Base-by-base conservation (phyloP, 37 sponge, comb jelly and placozoan genomes). In the Amphimedon queenslandica region DNA sequence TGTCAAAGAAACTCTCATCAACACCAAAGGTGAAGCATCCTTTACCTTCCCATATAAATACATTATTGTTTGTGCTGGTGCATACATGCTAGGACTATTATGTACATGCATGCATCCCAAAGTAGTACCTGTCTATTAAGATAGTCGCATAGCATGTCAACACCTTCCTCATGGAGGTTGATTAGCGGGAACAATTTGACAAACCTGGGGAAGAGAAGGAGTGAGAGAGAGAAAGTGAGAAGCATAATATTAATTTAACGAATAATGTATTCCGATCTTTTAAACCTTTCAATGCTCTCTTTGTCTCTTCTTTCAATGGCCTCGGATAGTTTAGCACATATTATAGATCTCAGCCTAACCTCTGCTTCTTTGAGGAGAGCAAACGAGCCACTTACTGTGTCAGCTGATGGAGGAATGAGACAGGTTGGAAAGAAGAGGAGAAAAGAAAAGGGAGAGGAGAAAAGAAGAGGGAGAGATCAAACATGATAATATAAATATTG, bases 161-260 rank as follows among this genome's bases (percentile, higher is more conserved):
- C 42, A 3, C 96, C 96, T 74, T 96, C 93, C 39, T 86, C 40
- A 40, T 92, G 87, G 3, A 96, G 69, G 61, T 86, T 80, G 30
- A 96, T 66, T 56, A 89, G 71, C 23, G 96, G 96, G 58, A 80
- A 93, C 1, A 96, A 70, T 68, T 86, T 89, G 42, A 89, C 71
- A 72, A 87, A 94, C 40, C 94, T 93, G 78, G 2, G 60, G 24
- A 34, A 38, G 6, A 76, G n/a, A 18, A 32, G 64, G n/a, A n/a
- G n/a, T n/a, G n/a, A n/a, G n/a, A n/a, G n/a, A n/a, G n/a, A n/a
- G n/a, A n/a, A n/a, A n/a, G n/a, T n/a, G n/a, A n/a, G n/a, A n/a
- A n/a, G n/a, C n/a, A n/a, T n/a, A n/a, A n/a, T n/a, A n/a, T n/a
- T n/a, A n/a, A n/a, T n/a, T n/a, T n/a, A n/a, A n/a, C n/a, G n/a